Conservation (phyloP, 2,888 invertebrate species). For the Callyntrura sp. region DNA sequence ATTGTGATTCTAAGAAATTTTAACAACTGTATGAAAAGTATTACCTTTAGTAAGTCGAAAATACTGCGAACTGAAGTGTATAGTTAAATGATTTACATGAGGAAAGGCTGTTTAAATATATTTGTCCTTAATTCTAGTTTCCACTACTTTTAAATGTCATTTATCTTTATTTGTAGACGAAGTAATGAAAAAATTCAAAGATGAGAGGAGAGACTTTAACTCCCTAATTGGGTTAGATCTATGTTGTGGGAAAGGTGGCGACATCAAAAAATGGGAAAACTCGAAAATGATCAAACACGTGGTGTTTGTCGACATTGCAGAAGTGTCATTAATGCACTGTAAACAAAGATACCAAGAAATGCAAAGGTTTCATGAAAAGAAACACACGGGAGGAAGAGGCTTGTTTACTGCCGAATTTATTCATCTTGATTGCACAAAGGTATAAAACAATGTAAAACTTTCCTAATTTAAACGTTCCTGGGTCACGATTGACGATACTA, state of each 20-base stretch:
- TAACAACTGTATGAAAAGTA: constrained; percentile 99
- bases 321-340: constrained; percentile 90
- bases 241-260: constrained; percentile 99
- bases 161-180: constrained; percentile 77
- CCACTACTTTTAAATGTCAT: not conserved
- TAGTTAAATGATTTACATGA: too few species aligned
- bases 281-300: constrained; percentile 91
- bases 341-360: constrained; percentile 93
- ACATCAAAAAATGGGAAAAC: constrained; percentile 98
- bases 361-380: constrained; percentile 84
- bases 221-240: constrained; percentile 93
- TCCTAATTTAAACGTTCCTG: too few species aligned
- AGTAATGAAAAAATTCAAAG: constrained; percentile 75
- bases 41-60: constrained; percentile 92
- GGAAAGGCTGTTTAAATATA: not conserved
- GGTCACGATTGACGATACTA: not conserved
- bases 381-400: constrained; percentile 84
- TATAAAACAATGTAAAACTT: constrained; percentile 78
- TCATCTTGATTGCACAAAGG: constrained; percentile 95
- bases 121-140: not conserved
- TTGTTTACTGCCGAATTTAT: constrained; percentile 95
- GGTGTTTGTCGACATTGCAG: constrained; percentile 97
- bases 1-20: constrained; percentile 98
- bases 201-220: constrained; percentile 27
- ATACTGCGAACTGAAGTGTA: too few species aligned